phyloP scores from a whole-genome alignment of 1,140 invertebrate species.

The Hesperophylax magnus region DNA sequence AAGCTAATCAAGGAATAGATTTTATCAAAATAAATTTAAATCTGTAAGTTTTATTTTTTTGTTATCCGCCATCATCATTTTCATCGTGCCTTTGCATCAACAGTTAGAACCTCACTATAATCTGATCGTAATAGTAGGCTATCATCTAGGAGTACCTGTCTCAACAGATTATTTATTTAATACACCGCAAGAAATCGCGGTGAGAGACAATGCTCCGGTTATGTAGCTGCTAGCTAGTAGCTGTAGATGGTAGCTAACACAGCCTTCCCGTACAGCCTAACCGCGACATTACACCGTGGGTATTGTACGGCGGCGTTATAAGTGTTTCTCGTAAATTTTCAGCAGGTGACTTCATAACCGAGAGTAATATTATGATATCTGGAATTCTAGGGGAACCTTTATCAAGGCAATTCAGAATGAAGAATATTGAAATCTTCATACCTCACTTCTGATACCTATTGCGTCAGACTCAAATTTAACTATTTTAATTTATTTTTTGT shows the following conservation, averaged over 20 bases:
- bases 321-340: not conserved
- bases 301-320: not conserved
- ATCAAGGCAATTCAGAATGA: not conserved
- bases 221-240: conserved; percentile 12
- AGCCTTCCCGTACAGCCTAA: not conserved
- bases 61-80: no score
- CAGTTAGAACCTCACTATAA: no score
- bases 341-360: not conserved
- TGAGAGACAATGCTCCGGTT: conserved; percentile 32
- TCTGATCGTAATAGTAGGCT: no score
- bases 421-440: no score
- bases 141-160: not conserved
- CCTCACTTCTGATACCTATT: no score
- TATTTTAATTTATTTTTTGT: no score
- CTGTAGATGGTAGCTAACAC: no score
- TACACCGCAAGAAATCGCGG: conserved; percentile 29
- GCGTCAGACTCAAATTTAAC: no score
- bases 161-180: not conserved
- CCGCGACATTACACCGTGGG: conserved; percentile 11
- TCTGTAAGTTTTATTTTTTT: no score
- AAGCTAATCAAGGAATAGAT: no score
- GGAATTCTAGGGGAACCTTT: not conserved
- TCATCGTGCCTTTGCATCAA: no score
- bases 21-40: no score
- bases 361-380: not conserved